Conservation (phyloP, 2,113 vertebrate species). For the Drymodes brunneopygia region DNA sequence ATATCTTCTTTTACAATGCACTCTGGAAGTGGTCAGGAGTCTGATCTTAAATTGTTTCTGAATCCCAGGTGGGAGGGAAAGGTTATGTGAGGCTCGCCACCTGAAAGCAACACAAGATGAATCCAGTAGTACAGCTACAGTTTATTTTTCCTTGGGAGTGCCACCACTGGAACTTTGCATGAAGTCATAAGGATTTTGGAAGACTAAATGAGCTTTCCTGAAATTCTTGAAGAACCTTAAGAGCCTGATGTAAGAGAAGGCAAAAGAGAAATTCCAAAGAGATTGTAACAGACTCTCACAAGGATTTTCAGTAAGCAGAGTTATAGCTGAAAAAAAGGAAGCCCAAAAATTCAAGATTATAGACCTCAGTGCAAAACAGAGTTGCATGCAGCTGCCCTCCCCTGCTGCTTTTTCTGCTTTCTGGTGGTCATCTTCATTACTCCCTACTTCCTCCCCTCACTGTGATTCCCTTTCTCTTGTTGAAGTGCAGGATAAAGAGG, state of each 20-base stretch:
- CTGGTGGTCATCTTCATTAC: not conserved
- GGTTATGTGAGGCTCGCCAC: not conserved
- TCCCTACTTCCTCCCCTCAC: not conserved
- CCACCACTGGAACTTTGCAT: not conserved
- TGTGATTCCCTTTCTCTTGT: not conserved
- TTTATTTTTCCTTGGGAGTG: not conserved
- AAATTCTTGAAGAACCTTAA: not conserved
- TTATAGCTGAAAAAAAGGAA: not conserved
- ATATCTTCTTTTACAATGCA: not conserved
- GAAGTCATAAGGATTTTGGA: not conserved
- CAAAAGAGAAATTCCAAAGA: not conserved
- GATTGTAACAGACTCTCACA: not conserved
- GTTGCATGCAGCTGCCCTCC: not conserved
- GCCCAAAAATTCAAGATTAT: not conserved
- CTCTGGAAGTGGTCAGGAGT: not conserved
- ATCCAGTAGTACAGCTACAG: not conserved
- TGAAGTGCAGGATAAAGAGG: not conserved
- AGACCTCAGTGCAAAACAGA: not conserved
- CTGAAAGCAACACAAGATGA: not conserved
- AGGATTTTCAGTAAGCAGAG: not conserved
- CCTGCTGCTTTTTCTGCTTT: not conserved
- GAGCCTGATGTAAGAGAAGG: not conserved
- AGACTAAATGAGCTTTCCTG: not conserved
- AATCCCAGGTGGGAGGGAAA: not conserved
- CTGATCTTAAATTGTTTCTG: not conserved